Evolutionary conservation across 2,888 invertebrate genomes (phyloP).

Genomic region (Euzetes globulus): DNA sequence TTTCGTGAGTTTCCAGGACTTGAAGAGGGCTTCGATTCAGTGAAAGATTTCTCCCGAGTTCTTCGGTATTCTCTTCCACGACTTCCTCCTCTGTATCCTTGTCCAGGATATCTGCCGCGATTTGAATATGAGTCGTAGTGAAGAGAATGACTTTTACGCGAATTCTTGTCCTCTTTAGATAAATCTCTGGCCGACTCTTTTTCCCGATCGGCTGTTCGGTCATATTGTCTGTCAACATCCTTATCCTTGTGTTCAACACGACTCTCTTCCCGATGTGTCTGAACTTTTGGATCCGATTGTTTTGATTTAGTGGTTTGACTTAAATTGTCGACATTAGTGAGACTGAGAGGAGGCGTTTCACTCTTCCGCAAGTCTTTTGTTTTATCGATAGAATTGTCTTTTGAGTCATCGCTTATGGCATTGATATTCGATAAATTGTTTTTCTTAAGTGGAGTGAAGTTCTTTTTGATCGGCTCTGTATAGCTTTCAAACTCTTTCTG

Average conservation of each 20-base stretch:
- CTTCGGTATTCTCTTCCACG: not conserved
- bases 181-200: not conserved
- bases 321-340: not conserved
- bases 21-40: not conserved
- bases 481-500: constrained; percentile 16
- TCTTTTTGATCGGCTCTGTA: constrained; percentile 11
- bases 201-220: not conserved
- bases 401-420: not conserved
- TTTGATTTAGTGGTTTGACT: not conserved
- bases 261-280: not conserved
- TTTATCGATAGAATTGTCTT: not conserved
- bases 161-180: constrained; percentile 7
- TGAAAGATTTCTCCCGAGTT: not conserved
- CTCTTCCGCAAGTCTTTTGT: not conserved
- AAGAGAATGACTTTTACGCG: constrained; percentile 4
- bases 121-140: not conserved
- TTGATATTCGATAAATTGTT: not conserved
- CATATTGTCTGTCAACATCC: constrained; percentile 24
- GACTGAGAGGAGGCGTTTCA: not conserved
- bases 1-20: not conserved
- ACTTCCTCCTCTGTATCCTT: not conserved
- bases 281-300: not conserved
- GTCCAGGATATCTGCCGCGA: not conserved
- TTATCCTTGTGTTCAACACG: constrained; percentile 40
- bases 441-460: not conserved